A percentile compares a stretch with the other conserved stretches of the same genome.
Conservation (phyloP, 2,797 vertebrate genomes). For the Microctenopoma steveboyesi region DNA sequence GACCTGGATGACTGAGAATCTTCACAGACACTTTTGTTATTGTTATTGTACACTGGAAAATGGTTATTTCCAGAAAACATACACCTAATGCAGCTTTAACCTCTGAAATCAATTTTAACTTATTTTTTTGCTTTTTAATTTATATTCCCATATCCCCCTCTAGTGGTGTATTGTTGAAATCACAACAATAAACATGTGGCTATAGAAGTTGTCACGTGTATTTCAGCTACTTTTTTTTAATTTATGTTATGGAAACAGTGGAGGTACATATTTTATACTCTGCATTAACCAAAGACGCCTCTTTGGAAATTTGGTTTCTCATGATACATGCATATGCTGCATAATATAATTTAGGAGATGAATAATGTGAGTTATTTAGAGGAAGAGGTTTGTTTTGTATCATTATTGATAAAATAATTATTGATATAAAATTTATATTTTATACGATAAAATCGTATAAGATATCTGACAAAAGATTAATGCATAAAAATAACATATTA, state of each 20-base stretch:
- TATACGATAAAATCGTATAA: too few species aligned
- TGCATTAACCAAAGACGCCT: not conserved
- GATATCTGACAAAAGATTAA: not conserved
- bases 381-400: not conserved
- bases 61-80: not conserved
- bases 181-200: slow-evolving; percentile 60
- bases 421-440: too few species aligned
- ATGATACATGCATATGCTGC: not conserved
- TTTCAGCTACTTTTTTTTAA: not conserved
- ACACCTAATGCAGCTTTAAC: not conserved
- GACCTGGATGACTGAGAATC: too few species aligned
- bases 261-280: not conserved
- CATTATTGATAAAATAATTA: too few species aligned
- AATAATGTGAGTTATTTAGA: not conserved
- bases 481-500: not conserved
- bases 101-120: not conserved
- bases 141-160: slow-evolving; percentile 52
- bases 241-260: not conserved
- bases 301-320: not conserved
- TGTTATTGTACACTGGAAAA: not conserved
- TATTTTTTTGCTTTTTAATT: not conserved
- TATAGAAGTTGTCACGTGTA: too few species aligned
- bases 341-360: not conserved
- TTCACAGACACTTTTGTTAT: not conserved
- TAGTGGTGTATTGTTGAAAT: slow-evolving; percentile 55